phyloP scores from a whole-genome alignment of 1,140 invertebrate genomes.

The Drosophila pandora region DNA sequence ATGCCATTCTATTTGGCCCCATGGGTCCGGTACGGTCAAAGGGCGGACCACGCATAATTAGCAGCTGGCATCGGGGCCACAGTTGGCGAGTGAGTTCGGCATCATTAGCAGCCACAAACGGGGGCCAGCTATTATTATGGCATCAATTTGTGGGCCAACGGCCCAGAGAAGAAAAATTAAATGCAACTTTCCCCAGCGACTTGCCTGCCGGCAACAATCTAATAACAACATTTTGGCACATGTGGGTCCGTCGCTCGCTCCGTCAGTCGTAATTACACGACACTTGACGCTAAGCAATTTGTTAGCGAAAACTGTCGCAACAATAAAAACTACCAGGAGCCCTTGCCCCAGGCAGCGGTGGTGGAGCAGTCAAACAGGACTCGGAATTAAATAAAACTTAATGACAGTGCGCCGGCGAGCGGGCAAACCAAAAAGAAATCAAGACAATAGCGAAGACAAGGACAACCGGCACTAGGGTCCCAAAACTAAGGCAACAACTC shows the following conservation, averaged over 20 bases:
- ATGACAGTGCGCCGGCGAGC: constrained; percentile 57
- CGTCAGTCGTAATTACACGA: constrained; percentile 80
- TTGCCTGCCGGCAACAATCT: constrained; percentile 74
- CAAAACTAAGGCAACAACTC: constrained; percentile 64
- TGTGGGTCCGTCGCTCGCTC: constrained; percentile 29
- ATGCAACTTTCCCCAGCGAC: constrained; percentile 75
- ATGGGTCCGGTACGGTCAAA: constrained; percentile 25
- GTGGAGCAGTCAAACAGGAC: constrained; percentile 60
- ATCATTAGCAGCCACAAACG: constrained; percentile 69
- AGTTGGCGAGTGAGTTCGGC: constrained; percentile 69
- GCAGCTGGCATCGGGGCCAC: constrained; percentile 64
- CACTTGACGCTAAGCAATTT: constrained; percentile 83
- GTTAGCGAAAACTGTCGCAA: constrained; percentile 80
- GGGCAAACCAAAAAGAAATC: constrained; percentile 40
- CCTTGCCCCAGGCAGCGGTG: constrained; percentile 13
- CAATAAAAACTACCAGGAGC: constrained; percentile 72
- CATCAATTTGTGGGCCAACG: constrained; percentile 69
- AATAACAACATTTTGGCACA: constrained; percentile 76
- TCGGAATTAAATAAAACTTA: constrained; percentile 81
- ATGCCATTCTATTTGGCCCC: constrained; percentile 6
- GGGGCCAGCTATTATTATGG: constrained; percentile 73
- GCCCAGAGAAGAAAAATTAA: constrained; percentile 67
- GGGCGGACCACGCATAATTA: constrained; percentile 69
- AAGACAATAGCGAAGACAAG: constrained; percentile 29
- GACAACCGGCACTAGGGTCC: constrained; percentile 19